Conservation (phyloP, 2,888 invertebrate species). For the Odontocerum albicorne region DNA sequence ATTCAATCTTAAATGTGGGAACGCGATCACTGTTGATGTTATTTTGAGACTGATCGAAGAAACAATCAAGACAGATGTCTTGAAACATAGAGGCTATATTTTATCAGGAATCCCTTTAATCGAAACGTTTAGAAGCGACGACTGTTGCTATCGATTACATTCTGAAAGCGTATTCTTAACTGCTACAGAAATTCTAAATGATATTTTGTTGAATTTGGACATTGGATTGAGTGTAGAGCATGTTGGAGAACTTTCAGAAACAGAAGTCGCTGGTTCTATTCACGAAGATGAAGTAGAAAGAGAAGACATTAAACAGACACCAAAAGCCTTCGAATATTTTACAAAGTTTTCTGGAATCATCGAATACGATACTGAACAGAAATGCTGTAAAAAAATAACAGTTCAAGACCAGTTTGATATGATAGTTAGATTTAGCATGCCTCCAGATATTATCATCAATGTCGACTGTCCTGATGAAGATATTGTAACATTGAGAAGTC, state of each 20-base stretch:
- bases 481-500: conserved; percentile 47
- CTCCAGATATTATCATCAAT: conserved; percentile 59
- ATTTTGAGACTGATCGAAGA: conserved; percentile 56
- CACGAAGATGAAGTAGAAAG: background rate
- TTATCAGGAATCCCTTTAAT: conserved; percentile 66
- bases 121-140: conserved; percentile 44
- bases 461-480: conserved; percentile 58
- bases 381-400: conserved; percentile 3
- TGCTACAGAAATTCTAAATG: conserved; percentile 43
- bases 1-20: conserved; percentile 59
- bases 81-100: conserved; percentile 64
- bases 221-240: background rate
- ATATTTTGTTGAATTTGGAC: conserved; percentile 30
- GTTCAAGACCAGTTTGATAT: conserved; percentile 29
- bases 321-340: background rate
- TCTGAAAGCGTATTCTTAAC: conserved; percentile 45
- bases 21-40: conserved; percentile 53
- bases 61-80: conserved; percentile 54
- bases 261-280: background rate
- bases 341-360: conserved; percentile 14
- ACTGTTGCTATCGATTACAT: conserved; percentile 41
- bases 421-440: conserved; percentile 43
- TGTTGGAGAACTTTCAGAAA: conserved; percentile 1
- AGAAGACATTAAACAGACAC: background rate
- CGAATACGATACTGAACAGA: background rate